phyloP scores from a whole-genome alignment of 2,888 invertebrate species.

The Morpho helenor region DNA sequence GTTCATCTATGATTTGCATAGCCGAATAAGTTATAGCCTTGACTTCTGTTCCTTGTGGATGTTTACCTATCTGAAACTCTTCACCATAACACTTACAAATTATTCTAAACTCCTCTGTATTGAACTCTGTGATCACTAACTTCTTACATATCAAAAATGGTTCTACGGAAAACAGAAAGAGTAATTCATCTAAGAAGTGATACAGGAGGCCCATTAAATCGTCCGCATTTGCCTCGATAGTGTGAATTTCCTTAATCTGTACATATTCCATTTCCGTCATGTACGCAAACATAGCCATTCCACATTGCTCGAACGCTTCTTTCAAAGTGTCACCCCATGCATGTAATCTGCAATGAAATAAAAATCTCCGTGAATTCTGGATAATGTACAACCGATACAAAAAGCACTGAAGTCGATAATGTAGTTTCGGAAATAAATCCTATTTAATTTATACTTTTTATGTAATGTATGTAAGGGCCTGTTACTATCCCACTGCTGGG shows the following conservation, averaged over 20 bases:
- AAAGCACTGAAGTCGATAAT: too few species aligned
- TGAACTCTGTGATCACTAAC: conserved; percentile 92
- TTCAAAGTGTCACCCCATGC: conserved; percentile 93
- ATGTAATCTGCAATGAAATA: conserved; percentile 83
- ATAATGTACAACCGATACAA: too few species aligned
- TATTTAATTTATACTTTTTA: too few species aligned
- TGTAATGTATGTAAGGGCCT: too few species aligned
- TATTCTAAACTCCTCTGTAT: conserved; percentile 89
- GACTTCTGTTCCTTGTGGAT: conserved; percentile 98
- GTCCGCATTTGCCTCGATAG: conserved; percentile 93
- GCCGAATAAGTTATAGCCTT: conserved; percentile 99
- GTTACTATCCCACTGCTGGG: too few species aligned
- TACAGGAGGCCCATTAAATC: conserved; percentile 93
- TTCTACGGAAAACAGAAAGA: conserved; percentile 95
- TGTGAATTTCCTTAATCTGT: conserved; percentile 86
- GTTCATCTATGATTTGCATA: conserved; percentile 93
- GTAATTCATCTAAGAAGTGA: conserved; percentile 95
- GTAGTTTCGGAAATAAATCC: too few species aligned
- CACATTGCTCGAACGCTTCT: conserved; percentile 97
- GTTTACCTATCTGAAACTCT: conserved; percentile 93
- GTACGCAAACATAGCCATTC: conserved; percentile 97
- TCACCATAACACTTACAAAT: conserved; percentile 93
- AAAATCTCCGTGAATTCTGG: neutral
- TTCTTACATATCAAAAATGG: conserved; percentile 93
- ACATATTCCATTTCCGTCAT: conserved; percentile 96